phyloP scores from a whole-genome alignment of 2,888 invertebrate genomes.

The Latrodectus elegans region DNA sequence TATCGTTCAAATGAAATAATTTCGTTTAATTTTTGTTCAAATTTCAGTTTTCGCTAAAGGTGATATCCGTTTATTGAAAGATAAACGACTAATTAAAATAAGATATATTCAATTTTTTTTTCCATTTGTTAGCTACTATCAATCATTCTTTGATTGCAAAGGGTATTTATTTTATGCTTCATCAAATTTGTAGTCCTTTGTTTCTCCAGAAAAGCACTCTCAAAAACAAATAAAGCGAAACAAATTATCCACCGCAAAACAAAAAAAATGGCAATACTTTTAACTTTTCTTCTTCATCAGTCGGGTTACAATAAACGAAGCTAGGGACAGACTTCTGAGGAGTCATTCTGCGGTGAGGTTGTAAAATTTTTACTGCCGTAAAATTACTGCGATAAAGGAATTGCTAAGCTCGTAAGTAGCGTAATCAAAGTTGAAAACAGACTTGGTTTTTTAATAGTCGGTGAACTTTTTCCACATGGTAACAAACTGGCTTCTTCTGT shows the following conservation, averaged over 20 bases:
- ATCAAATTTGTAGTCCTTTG: too few species aligned
- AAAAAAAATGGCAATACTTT: too few species aligned
- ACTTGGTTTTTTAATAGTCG: slow-evolving; percentile 53
- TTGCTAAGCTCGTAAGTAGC: slow-evolving; percentile 57
- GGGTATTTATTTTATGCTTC: too few species aligned
- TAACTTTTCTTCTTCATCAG: background rate
- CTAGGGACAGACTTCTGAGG: slow-evolving; percentile 36
- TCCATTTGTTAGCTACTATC: too few species aligned
- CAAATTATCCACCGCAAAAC: too few species aligned
- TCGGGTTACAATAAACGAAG: slow-evolving; percentile 35
- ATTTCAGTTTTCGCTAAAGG: background rate
- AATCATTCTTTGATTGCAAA: too few species aligned
- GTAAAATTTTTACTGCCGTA: slow-evolving; percentile 63
- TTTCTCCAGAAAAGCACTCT: too few species aligned
- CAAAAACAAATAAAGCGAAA: too few species aligned
- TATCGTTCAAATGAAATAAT: too few species aligned
- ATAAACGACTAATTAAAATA: too few species aligned
- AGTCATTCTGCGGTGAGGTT: slow-evolving; percentile 32
- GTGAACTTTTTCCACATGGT: slow-evolving; percentile 33
- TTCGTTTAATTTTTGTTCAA: background rate
- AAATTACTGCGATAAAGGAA: slow-evolving; percentile 58
- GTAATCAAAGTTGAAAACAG: slow-evolving; percentile 55
- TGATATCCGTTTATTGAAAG: too few species aligned
- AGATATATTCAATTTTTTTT: too few species aligned
- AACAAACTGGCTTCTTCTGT: slow-evolving; percentile 28